Evolutionary conservation across 1,140 invertebrate species (phyloP).

Genomic region (Zaprionus ghesquierei): DNA sequence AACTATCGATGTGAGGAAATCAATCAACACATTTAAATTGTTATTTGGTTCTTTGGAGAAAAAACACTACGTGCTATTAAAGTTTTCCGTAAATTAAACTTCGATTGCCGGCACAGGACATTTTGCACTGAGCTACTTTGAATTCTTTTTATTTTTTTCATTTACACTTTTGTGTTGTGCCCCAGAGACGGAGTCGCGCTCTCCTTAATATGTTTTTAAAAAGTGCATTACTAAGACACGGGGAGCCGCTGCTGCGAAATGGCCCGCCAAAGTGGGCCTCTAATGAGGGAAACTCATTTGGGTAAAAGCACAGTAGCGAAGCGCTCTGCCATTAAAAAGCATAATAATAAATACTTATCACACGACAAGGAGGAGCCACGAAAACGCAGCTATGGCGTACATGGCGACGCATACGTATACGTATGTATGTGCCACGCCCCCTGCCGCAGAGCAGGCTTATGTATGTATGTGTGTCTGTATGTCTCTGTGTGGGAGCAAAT

Average conservation of each 20-base stretch:
- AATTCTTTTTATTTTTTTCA: background rate
- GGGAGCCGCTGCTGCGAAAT: conserved; percentile 13
- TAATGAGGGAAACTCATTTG: conserved; percentile 80
- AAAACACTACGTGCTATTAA: too few relatives aligned
- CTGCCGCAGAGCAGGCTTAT: conserved; percentile 34
- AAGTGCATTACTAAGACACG: conserved; percentile 21
- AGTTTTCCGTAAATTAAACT: too few relatives aligned
- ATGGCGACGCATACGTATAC: conserved; percentile 43
- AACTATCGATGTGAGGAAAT: too few relatives aligned
- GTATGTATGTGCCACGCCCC: conserved; percentile 16
- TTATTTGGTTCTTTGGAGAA: background rate
- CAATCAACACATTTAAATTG: too few relatives aligned
- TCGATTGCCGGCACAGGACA: background rate
- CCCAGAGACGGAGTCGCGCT: background rate
- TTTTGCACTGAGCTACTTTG: background rate
- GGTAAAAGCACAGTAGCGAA: conserved; percentile 68
- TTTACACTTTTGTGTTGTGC: background rate
- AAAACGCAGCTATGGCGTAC: conserved; percentile 46
- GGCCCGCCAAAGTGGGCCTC: conserved; percentile 31
- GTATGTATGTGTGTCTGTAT: conserved; percentile 19
- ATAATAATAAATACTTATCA: conserved; percentile 80
- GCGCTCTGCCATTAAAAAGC: conserved; percentile 71
- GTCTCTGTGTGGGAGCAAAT: conserved; percentile 48
- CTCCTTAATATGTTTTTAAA: conserved; percentile 17
- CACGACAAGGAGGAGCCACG: conserved; percentile 25